These are phyloP conservation scores for Lasiommata megera DNA, from an alignment of 2,888 invertebrate species.

Conservation along the genomic window DNA sequence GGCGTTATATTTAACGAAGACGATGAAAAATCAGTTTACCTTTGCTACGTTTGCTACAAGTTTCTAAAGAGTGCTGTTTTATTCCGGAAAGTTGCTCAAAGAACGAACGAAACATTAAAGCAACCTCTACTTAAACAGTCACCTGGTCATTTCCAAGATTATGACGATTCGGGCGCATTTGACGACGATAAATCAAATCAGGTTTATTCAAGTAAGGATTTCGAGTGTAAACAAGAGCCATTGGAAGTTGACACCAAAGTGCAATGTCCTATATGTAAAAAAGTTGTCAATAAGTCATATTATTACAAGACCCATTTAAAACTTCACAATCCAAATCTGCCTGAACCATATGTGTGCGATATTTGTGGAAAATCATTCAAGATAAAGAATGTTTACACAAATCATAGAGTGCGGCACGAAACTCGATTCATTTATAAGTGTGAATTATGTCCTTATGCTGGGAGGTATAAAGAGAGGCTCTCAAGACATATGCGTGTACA, in stretches of 20 bases:
- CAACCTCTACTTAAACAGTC: conserved; percentile 32
- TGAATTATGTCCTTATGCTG: not conserved
- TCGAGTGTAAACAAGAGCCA: not conserved
- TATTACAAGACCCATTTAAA: conserved; percentile 40
- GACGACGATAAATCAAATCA: not conserved
- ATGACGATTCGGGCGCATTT: not conserved
- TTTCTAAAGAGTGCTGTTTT: conserved; percentile 51
- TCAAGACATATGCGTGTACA: conserved; percentile 47
- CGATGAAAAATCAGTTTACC: conserved; percentile 46
- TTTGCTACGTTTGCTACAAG: conserved; percentile 54
- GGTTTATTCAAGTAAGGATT: not conserved
- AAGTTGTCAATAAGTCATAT: conserved; percentile 36
- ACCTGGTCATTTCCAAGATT: not conserved
- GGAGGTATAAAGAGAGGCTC: conserved; percentile 36
- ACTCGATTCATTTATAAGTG: conserved; percentile 38
- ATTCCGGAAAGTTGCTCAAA: conserved; percentile 55
- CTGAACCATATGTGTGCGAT: conserved; percentile 44
- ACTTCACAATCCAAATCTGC: conserved; percentile 46
- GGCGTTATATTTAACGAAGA: conserved; percentile 9
- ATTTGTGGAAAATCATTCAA: conserved; percentile 47
- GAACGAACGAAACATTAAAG: conserved; percentile 47
- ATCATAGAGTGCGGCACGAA: conserved; percentile 47
- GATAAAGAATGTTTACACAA: conserved; percentile 45
- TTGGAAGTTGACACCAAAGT: not conserved
- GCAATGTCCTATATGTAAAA: conserved; percentile 31